phyloP scores from a whole-genome alignment of 2,797 vertebrate species.

The Epinephelus coioides region DNA sequence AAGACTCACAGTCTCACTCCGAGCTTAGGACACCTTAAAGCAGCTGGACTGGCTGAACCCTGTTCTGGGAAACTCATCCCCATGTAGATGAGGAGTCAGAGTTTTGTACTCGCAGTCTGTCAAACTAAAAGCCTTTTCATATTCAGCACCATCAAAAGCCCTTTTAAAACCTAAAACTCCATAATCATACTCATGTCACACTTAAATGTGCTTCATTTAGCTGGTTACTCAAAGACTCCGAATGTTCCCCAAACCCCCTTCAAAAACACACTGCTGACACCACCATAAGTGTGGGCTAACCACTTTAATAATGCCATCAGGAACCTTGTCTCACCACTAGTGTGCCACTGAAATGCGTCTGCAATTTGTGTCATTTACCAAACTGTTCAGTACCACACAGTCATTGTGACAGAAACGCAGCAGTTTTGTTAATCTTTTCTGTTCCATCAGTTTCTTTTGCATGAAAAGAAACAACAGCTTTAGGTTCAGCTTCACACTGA shows the following conservation, averaged over 20 bases:
- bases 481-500: conserved; percentile 7
- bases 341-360: background rate
- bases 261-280: background rate
- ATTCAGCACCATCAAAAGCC: background rate
- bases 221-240: conserved; percentile 1
- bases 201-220: conserved; percentile 15
- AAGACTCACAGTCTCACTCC: conserved; percentile 25
- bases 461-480: background rate
- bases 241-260: background rate
- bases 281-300: background rate
- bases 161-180: conserved; percentile 4
- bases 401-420: background rate
- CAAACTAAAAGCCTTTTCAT: conserved; percentile 20
- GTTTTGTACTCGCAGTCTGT: conserved; percentile 12
- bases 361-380: background rate
- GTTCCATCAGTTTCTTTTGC: background rate
- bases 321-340: background rate
- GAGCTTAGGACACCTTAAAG: conserved; percentile 21
- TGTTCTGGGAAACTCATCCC: conserved; percentile 14
- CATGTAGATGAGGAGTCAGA: background rate
- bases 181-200: conserved; percentile 1
- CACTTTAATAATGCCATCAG: background rate
- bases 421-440: background rate
- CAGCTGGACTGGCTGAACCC: conserved; percentile 32
- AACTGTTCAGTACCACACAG: background rate